Conservation (phyloP, 2,797 vertebrate genomes). For the Scyliorhinus canicula region DNA sequence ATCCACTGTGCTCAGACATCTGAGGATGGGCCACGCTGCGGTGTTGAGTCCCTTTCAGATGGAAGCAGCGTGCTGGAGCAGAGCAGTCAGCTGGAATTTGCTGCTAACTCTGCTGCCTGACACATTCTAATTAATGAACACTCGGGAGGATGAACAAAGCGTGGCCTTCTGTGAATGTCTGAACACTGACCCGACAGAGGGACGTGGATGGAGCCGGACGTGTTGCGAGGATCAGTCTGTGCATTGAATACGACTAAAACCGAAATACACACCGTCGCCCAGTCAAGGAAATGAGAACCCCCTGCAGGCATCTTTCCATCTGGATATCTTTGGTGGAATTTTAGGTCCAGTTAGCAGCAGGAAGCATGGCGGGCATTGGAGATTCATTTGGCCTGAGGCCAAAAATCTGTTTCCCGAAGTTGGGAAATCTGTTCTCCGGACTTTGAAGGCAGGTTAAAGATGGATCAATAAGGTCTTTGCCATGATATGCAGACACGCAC, state of each 20-base stretch:
- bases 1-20: background rate
- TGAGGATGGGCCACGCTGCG: background rate
- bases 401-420: too few relatives aligned
- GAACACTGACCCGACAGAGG: background rate
- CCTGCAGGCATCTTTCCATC: background rate
- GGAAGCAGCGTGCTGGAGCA: background rate
- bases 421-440: too few relatives aligned
- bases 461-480: too few relatives aligned
- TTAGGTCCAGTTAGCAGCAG: too few relatives aligned
- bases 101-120: background rate
- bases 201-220: background rate
- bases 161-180: background rate
- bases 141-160: background rate
- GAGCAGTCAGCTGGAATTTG: background rate
- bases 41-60: background rate
- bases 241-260: background rate
- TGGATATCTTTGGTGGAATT: background rate
- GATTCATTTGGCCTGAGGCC: too few relatives aligned
- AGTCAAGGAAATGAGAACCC: background rate
- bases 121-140: background rate
- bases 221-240: background rate
- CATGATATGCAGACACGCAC: too few relatives aligned
- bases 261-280: background rate
- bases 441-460: too few relatives aligned
- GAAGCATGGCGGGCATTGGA: too few relatives aligned